phyloP scores from a whole-genome alignment of 1,140 invertebrate genomes.

The Heliconius melpomene region DNA sequence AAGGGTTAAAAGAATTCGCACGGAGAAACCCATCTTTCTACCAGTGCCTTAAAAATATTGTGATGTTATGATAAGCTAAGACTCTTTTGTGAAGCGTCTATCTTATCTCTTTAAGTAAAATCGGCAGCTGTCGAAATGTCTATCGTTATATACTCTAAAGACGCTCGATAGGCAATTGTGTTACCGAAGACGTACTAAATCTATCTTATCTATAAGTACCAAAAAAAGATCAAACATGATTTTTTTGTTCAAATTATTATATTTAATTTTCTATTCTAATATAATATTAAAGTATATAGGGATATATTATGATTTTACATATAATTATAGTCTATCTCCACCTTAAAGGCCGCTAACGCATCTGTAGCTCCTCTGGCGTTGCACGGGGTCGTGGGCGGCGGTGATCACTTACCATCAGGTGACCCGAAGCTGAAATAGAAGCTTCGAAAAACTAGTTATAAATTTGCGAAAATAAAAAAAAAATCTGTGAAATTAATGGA shows the following conservation, averaged over 20 bases:
- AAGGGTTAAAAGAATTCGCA: constrained; percentile 47
- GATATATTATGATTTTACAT: too few species aligned
- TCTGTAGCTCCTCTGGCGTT: too few species aligned
- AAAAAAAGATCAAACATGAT: background rate
- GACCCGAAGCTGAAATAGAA: too few species aligned
- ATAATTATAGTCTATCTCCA: too few species aligned
- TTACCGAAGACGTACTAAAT: constrained; percentile 8
- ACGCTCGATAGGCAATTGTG: constrained; percentile 20
- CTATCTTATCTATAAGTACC: background rate
- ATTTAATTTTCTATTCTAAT: background rate
- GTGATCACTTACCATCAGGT: too few species aligned
- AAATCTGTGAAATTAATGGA: too few species aligned
- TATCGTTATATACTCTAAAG: constrained; percentile 17
- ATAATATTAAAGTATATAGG: too few species aligned
- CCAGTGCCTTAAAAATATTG: constrained; percentile 43
- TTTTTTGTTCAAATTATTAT: background rate
- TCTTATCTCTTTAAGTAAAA: constrained; percentile 51
- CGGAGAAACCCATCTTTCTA: constrained; percentile 53
- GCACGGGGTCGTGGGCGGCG: too few species aligned
- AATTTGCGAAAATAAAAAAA: too few species aligned
- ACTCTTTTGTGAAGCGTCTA: constrained; percentile 48
- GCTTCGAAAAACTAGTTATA: too few species aligned
- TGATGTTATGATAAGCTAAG: constrained; percentile 44
- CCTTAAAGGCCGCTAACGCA: too few species aligned
- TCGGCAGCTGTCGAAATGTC: constrained; percentile 28